phyloP scores from a whole-genome alignment of 2,113 vertebrate genomes.

The Hylia prasina region DNA sequence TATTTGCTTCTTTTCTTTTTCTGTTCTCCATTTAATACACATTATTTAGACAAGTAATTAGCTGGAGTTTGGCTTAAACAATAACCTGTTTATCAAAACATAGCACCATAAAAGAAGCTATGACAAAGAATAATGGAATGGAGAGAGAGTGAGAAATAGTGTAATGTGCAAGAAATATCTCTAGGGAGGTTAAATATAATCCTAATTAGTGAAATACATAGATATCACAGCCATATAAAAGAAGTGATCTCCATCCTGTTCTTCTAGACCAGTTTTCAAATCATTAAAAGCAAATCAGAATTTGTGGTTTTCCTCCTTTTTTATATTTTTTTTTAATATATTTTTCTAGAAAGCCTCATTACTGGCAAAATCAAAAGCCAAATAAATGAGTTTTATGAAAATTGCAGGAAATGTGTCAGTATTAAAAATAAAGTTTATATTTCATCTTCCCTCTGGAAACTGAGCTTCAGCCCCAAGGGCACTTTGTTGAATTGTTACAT shows the following conservation, averaged over 20 bases:
- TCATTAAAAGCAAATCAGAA: not conserved
- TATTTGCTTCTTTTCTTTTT: not conserved
- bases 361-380: not conserved
- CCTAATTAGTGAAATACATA: not conserved
- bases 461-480: not conserved
- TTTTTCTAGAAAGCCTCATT: not conserved
- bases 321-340: too few relatives aligned
- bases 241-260: not conserved
- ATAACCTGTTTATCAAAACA: not conserved
- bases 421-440: not conserved
- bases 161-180: not conserved
- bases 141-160: not conserved
- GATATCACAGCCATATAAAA: not conserved
- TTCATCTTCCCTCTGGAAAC: not conserved
- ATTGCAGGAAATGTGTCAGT: not conserved
- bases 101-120: not conserved
- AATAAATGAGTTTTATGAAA: not conserved
- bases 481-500: not conserved
- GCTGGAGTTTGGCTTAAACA: not conserved
- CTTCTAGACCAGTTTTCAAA: not conserved
- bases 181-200: not conserved
- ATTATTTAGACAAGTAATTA: not conserved
- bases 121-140: not conserved
- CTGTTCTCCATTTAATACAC: not conserved
- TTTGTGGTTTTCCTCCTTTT: not conserved